Conservation (phyloP, 2,888 invertebrate genomes). For the Drosophila hawaiiensis region DNA sequence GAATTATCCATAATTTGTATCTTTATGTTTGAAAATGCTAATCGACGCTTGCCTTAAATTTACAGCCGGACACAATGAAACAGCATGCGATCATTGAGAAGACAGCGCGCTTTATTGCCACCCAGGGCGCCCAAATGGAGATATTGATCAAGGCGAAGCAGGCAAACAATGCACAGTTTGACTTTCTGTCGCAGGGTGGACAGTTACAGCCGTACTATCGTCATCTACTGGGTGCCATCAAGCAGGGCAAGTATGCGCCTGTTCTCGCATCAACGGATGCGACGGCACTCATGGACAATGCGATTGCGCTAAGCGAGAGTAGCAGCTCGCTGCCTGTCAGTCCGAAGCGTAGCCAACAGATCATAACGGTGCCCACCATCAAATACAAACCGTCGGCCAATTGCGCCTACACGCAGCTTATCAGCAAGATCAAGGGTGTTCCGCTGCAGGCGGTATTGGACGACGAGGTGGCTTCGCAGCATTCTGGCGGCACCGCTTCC, state of each 20-base stretch:
- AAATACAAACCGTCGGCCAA: conserved; percentile 93
- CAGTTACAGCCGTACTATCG: conserved; percentile 95
- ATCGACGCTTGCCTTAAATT: background rate
- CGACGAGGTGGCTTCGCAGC: conserved; percentile 69
- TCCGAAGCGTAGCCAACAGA: conserved; percentile 54
- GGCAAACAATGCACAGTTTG: conserved; percentile 95
- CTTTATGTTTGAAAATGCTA: background rate
- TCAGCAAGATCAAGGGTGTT: conserved; percentile 93
- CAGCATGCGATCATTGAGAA: conserved; percentile 97
- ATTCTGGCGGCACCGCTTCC: conserved; percentile 66
- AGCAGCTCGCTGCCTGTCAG: conserved; percentile 19
- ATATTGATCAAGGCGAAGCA: conserved; percentile 99
- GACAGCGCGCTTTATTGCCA: conserved; percentile 94
- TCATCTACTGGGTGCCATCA: conserved; percentile 89
- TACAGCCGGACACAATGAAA: conserved; percentile 94
- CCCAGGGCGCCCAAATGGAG: conserved; percentile 99
- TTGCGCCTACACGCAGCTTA: conserved; percentile 94
- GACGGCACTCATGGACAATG: conserved; percentile 24
- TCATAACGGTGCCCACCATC: conserved; percentile 87
- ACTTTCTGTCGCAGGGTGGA: conserved; percentile 95
- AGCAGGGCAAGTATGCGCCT: conserved; percentile 87
- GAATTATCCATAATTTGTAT: background rate
- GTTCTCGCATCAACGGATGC: conserved; percentile 64
- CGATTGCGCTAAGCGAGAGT: conserved; percentile 39
- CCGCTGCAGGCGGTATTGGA: conserved; percentile 81